phyloP scores from a whole-genome alignment of 2,113 vertebrate species.

The Oenanthe oenanthe region DNA sequence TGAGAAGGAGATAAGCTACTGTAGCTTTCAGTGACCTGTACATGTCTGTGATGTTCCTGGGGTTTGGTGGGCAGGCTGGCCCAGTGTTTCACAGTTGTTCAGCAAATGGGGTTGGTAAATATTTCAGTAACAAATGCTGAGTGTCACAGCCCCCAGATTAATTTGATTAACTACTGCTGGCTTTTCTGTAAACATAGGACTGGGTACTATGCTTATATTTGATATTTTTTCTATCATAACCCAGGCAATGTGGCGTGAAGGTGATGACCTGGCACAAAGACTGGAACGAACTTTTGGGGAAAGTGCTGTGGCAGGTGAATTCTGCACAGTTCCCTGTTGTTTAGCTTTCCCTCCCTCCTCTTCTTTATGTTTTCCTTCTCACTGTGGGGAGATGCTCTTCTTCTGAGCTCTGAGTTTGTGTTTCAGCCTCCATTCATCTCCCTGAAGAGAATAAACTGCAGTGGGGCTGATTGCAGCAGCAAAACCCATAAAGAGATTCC shows the following conservation, averaged over 20 bases:
- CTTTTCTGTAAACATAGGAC: not conserved
- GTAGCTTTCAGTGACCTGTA: not conserved
- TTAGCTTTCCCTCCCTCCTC: not conserved
- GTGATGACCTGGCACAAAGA: not conserved
- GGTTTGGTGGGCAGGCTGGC: not conserved
- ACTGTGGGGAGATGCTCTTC: not conserved
- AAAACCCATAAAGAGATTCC: slow-evolving; percentile 44
- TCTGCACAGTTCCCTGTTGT: not conserved
- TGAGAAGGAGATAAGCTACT: not conserved
- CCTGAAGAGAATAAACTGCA: slow-evolving; percentile 15
- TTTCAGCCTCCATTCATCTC: not conserved
- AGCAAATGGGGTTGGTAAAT: not conserved
- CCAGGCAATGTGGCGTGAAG: accelerated
- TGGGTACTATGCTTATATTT: not conserved
- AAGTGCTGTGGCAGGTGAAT: not conserved
- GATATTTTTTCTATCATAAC: not conserved
- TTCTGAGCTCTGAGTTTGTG: not conserved
- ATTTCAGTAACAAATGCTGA: not conserved
- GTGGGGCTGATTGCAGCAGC: not conserved
- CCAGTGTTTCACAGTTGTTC: not conserved
- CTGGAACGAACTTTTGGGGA: accelerated
- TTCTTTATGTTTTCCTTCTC: not conserved
- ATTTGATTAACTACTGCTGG: not conserved
- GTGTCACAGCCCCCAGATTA: not conserved
- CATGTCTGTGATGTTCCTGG: not conserved